Conservation (phyloP, 2,113 vertebrate genomes). For the Formicarius rufipectus region DNA sequence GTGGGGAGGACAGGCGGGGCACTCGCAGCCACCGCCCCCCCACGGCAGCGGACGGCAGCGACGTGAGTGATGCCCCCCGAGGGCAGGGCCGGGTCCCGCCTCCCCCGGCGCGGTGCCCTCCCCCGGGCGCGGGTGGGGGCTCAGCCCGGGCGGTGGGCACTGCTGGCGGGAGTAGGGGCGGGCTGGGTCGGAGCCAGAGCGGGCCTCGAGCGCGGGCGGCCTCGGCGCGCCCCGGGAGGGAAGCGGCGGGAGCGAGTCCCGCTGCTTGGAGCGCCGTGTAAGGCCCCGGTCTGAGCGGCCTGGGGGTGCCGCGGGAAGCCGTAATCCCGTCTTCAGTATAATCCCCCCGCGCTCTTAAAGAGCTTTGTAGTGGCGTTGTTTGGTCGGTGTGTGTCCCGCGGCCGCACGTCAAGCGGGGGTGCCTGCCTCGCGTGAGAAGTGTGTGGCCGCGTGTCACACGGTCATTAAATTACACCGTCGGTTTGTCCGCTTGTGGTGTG, state of each 20-base stretch:
- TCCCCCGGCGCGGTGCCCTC: not conserved
- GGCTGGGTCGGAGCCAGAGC: not conserved
- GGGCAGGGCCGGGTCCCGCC: not conserved
- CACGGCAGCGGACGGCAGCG: too few relatives aligned
- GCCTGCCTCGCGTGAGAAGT: accelerated
- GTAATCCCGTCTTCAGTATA: accelerated
- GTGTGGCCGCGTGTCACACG: accelerated
- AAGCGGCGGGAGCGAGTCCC: too few relatives aligned
- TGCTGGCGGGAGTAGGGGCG: not conserved
- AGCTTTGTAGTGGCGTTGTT: accelerated
- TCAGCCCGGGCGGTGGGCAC: not conserved
- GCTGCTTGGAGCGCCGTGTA: too few relatives aligned
- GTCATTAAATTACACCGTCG: accelerated
- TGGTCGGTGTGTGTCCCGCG: accelerated
- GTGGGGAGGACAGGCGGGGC: too few relatives aligned
- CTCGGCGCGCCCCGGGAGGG: too few relatives aligned
- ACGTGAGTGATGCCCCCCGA: too few relatives aligned
- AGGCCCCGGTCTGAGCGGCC: too few relatives aligned
- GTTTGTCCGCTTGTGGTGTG: accelerated
- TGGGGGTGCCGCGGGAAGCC: not conserved
- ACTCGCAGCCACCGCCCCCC: too few relatives aligned
- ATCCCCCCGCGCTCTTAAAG: accelerated
- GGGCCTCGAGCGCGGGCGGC: not conserved
- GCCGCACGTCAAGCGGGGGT: accelerated
- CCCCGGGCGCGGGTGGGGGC: too few relatives aligned